These are phyloP conservation scores for Aphodius sticticus DNA, from an alignment of 2,888 invertebrate species.

Conservation along the genomic window DNA sequence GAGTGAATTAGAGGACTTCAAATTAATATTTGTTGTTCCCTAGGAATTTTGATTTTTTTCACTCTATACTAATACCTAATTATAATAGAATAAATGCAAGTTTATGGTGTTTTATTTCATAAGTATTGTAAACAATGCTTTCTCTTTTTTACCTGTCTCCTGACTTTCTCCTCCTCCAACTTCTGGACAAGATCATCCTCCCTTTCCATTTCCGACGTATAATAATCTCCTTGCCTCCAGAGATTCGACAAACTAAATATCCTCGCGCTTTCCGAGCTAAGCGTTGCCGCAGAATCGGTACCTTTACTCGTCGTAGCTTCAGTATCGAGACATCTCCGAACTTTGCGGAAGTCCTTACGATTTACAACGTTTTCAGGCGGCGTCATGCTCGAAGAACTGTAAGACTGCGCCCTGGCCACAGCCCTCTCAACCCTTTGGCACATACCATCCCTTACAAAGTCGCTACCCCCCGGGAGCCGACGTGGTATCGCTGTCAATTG, in stretches of 20 bases:
- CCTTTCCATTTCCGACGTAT: constrained; percentile 36
- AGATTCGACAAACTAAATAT: constrained; percentile 69
- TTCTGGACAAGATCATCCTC: constrained; percentile 56
- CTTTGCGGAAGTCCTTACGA: background rate
- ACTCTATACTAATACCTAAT: too few relatives aligned
- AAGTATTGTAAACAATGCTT: too few relatives aligned
- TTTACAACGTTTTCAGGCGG: background rate
- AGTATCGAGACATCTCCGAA: background rate
- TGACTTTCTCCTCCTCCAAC: constrained; percentile 78
- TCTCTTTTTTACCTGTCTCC: constrained; percentile 77
- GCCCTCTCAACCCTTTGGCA: background rate
- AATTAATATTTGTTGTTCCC: too few relatives aligned
- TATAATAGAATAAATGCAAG: too few relatives aligned
- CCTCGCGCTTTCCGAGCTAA: background rate
- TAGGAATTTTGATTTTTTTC: too few relatives aligned
- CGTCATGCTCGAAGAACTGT: background rate
- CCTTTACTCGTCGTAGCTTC: background rate
- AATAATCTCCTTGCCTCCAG: constrained; percentile 62
- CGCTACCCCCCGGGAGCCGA: constrained; percentile 30
- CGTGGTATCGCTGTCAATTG: constrained; percentile 33
- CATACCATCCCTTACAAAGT: constrained; percentile 9
- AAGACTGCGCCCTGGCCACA: background rate
- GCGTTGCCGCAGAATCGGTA: background rate
- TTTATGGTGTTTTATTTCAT: too few relatives aligned
- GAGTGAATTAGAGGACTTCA: too few relatives aligned